A percentile compares a stretch with the other conserved stretches of the same genome.
Conservation (phyloP, 2,113 vertebrate genomes). For the Forbesichthys agassizii region DNA sequence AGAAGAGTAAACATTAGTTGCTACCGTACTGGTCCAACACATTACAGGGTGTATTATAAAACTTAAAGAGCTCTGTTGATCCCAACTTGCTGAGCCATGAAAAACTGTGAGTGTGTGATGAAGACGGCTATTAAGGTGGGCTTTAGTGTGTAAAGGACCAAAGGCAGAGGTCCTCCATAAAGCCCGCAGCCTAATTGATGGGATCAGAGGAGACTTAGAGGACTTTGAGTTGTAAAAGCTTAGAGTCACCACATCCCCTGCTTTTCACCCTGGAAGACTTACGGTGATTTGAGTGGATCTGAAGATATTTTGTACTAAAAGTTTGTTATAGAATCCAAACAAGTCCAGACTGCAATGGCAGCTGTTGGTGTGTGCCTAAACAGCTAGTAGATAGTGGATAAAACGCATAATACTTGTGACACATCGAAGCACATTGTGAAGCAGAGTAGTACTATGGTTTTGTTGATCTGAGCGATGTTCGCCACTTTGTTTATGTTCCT, state of each 20-base stretch:
- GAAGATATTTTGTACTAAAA: conserved; percentile 18
- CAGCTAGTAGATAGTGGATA: too few species aligned
- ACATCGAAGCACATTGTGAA: too few species aligned
- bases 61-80: conserved; percentile 11
- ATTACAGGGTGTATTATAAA: conserved; percentile 5
- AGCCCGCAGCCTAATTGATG: conserved; percentile 58
- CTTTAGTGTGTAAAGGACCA: conserved; percentile 42
- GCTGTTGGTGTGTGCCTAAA: too few species aligned
- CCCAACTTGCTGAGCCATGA: conserved; percentile 22
- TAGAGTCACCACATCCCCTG: too few species aligned
- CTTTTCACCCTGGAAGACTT: too few species aligned
- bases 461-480: too few species aligned
- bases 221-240: conserved; percentile 49
- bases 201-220: conserved; percentile 56
- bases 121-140: conserved; percentile 18
- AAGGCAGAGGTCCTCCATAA: conserved; percentile 46
- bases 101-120: not conserved
- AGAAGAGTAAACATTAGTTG: not conserved
- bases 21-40: not conserved
- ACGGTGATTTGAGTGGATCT: too few species aligned
- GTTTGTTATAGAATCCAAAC: conserved; percentile 40
- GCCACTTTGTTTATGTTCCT: too few species aligned
- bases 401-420: conserved; percentile 1
- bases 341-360: conserved; percentile 36
- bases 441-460: too few species aligned